A percentile compares a stretch with the other conserved stretches of the same genome.
Evolutionary conservation across 2,888 invertebrate species (phyloP).

Genomic region (Alcis repandata): DNA sequence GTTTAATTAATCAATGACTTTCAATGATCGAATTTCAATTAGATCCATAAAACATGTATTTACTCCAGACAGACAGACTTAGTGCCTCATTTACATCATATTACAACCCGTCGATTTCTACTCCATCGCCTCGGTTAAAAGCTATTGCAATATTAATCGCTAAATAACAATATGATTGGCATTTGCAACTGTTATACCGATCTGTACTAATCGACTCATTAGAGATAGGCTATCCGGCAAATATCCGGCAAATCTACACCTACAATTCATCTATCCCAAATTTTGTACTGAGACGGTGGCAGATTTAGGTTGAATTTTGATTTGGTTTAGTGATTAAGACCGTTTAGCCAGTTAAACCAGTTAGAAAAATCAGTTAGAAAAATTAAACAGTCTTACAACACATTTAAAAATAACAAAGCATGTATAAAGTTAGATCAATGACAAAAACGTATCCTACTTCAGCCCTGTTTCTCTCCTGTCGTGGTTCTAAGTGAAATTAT

Average conservation of each 20-base stretch:
- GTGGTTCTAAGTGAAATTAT: no score
- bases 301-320: no score
- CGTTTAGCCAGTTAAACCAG: no score
- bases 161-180: constrained; percentile 26
- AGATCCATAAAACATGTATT: constrained; percentile 10
- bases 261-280: no score
- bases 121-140: constrained; percentile 20
- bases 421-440: no score
- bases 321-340: no score
- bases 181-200: constrained; percentile 22
- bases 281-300: background rate
- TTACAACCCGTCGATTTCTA: constrained; percentile 15
- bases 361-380: no score
- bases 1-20: constrained; percentile 15
- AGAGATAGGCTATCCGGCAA: constrained; percentile 11
- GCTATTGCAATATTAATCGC: constrained; percentile 24
- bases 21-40: background rate
- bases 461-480: no score
- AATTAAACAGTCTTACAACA: no score
- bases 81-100: constrained; percentile 6
- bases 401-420: no score
- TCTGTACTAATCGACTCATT: constrained; percentile 12
- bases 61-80: constrained; percentile 2
- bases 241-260: background rate
- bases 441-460: no score